Conservation (phyloP, 2,888 invertebrate species). For the Escarpia spicata region DNA sequence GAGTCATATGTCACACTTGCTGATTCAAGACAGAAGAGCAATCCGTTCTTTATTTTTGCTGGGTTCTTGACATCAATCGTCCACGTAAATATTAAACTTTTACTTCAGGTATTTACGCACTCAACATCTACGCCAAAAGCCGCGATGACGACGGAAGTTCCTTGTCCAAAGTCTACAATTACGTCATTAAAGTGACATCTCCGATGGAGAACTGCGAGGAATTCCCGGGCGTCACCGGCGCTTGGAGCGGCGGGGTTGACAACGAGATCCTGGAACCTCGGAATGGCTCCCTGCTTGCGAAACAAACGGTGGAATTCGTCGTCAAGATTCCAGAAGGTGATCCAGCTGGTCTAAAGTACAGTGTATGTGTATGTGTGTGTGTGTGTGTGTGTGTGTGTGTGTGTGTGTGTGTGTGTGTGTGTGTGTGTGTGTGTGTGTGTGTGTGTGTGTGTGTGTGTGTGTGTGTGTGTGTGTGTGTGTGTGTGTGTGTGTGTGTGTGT, state of each 20-base stretch:
- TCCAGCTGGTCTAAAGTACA: not conserved
- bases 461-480: no score
- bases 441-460: no score
- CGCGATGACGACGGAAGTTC: not conserved
- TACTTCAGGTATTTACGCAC: not conserved
- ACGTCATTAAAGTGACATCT: not conserved
- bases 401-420: no score
- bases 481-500: no score
- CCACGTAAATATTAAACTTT: not conserved
- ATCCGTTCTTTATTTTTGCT: no score
- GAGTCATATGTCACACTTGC: no score
- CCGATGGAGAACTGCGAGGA: constrained; percentile 1
- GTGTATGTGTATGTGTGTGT: no score
- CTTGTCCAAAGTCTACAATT: not conserved
- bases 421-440: no score
- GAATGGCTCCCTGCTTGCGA: not conserved
- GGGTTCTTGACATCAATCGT: not conserved
- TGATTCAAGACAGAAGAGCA: no score
- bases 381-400: no score
- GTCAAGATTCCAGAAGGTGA: not conserved
- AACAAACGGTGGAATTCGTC: not conserved
- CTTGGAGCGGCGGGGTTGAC: not conserved
- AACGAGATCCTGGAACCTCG: not conserved
- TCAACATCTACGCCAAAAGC: not conserved
- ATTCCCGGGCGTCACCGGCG: not conserved